Base-by-base conservation (phyloP, 2,797 vertebrate species). In the Agapornis canus region DNA sequence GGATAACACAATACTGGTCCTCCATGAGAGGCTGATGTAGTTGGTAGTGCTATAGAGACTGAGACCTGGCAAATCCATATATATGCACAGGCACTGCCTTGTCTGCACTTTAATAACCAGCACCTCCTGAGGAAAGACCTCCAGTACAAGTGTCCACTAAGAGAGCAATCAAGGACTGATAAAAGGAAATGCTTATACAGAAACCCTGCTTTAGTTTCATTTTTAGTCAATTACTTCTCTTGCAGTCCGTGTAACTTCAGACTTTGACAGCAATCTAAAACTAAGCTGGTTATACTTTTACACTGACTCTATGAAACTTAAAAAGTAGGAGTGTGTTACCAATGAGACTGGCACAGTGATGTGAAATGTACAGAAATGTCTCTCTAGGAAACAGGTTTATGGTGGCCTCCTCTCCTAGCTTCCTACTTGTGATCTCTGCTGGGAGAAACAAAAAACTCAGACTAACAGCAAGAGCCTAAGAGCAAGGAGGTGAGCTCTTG, bases 81-180 rank as follows among this genome's bases (percentile, higher is more conserved):
- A 22, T 31, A 43, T 14, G 56, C 56, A 27, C 45, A 32, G 57
- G 54, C 56, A 37, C 52, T 65, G 45, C 35, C 40, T 70, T 48
- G 40, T n/a, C 48, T 64, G 37, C 81, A 64, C 75, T 68, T 42
- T 29, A 82, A 77, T 51, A 29, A 89, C 35, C 90, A 82, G 60
- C 84, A 87, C 37, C 49, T 94, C 71, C 60, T 9, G 57, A 87
- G 79, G 75, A 71, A 89, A 94, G 64, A 68, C 69, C 77, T 86
- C 54, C 43, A 54, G 25, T 42, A 18, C 49, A 66, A 86, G 47
- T 9, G 82, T 61, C 86, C 51, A 22, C 61, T 49, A 49, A 64
- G 51, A 82, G 48, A 87, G 71, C 45, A 80, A 71, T 56, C 59
- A 51, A 83, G 29, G 42, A 37, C 23, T 66, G 88, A 92, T 61